Base-by-base conservation (phyloP, 2,888 invertebrate species). In the Meganola albula region DNA sequence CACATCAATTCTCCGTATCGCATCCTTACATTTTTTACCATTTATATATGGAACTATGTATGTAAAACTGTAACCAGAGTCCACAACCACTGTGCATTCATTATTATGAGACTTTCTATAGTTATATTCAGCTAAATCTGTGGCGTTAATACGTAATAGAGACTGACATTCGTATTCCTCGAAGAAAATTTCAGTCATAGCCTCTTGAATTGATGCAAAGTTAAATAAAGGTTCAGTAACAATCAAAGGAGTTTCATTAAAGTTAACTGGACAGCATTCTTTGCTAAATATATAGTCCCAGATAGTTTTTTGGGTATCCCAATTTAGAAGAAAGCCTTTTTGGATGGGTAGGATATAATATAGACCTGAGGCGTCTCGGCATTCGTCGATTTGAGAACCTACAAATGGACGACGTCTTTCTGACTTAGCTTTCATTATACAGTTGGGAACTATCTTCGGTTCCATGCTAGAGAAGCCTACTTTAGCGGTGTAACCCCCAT, bases 381-480 rank as follows among this genome's bases (percentile, higher is more conserved):
- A 99, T 53, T 99, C 98, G 40, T 98, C 95, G 9, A 99, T 93
- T 85, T 99, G 98, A 0, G 83, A 77, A 58, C 93, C 98, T 34
- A 99, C 90, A 72, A 98, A 99, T 0, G 96, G 93, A 24, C 99
- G 89, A 6, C 98, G 91, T 31, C 97, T 87, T 74, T 99, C 99
- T 30, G 96, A 96, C 77, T 98, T 99, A 0, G 98, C 98, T 88
- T 99, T 99, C 90, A 97, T 96, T 13, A 99, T 95, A 62, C 96
- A 97, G 77, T 99, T 99, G 0, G 98, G 97, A 29, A 97, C 88
- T 9, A 94, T 66, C 59, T 90, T 91, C 4, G 96, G 92, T 36
- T 91, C 82, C 50, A 88, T 88, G 4, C 87, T 89, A 1, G 93
- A 90, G 57, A 91, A 88, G n/a, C 96, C 97, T 34, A 92, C 92